phyloP scores from a whole-genome alignment of 1,140 invertebrate genomes.

The Hylaeus anthracinus region DNA sequence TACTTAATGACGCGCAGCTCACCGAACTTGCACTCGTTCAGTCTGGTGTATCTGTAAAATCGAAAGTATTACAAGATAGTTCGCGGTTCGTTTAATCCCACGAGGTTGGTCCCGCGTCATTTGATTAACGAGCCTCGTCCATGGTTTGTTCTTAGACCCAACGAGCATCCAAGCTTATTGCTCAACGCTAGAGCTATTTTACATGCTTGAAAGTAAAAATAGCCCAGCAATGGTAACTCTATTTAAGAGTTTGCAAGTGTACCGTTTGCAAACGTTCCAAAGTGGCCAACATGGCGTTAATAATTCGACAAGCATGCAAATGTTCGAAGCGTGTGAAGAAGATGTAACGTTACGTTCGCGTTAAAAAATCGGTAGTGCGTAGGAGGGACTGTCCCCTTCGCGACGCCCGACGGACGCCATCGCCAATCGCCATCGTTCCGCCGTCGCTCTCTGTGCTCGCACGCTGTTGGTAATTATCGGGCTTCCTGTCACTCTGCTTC shows the following conservation, averaged over 20 bases:
- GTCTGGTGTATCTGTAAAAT: conserved; percentile 24
- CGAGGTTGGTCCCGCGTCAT: conserved; percentile 23
- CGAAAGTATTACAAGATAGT: conserved; percentile 37
- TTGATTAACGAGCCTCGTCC: conserved; percentile 28
- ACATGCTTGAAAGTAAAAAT: too few relatives aligned
- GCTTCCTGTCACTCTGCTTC: conserved; percentile 68
- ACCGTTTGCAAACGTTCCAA: too few relatives aligned
- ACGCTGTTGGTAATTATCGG: conserved; percentile 74
- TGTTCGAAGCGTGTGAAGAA: background rate
- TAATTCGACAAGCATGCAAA: background rate
- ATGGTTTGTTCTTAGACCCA: background rate
- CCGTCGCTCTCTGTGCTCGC: conserved; percentile 33
- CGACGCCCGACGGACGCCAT: conserved; percentile 56
- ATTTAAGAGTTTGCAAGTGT: too few relatives aligned
- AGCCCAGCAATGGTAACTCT: too few relatives aligned
- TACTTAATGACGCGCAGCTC: conserved; percentile 20
- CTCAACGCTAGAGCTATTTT: background rate
- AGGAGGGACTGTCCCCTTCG: conserved; percentile 16
- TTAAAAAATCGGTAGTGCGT: background rate
- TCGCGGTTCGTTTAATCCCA: conserved; percentile 27
- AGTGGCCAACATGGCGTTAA: too few relatives aligned
- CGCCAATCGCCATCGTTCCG: conserved; percentile 36
- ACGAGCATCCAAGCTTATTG: background rate
- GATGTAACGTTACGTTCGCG: background rate
- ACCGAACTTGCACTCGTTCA: background rate